These are phyloP conservation scores for Blera fallax DNA, from an alignment of 2,888 invertebrate species.

Conservation along the genomic window DNA sequence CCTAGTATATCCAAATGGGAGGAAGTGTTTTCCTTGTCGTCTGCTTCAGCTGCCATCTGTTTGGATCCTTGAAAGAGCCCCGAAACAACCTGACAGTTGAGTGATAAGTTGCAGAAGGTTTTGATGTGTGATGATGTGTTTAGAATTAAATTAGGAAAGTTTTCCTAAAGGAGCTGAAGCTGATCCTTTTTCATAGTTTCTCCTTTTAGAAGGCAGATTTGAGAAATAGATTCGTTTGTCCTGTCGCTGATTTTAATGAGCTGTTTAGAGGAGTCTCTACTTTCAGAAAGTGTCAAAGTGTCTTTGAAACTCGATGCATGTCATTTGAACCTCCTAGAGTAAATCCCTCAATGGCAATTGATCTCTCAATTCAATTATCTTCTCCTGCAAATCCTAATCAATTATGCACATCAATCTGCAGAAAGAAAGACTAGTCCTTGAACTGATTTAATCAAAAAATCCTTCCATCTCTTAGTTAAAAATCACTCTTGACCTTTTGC, in stretches of 20 bases:
- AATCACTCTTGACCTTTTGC: neutral
- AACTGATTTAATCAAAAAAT: neutral
- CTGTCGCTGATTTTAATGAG: constrained; percentile 42
- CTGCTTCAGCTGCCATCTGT: constrained; percentile 27
- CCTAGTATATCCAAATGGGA: constrained; percentile 33
- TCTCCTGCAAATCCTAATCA: too few relatives aligned
- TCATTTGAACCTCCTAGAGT: too few relatives aligned
- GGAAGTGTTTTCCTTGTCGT: constrained; percentile 3
- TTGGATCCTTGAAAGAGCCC: constrained; percentile 7
- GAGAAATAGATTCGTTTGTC: neutral
- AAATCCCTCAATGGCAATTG: too few relatives aligned
- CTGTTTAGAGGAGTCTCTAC: neutral
- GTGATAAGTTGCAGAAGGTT: constrained; percentile 60
- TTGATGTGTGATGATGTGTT: constrained; percentile 67
- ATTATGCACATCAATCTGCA: too few relatives aligned
- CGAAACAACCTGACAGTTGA: constrained; percentile 57
- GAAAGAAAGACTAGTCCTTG: neutral
- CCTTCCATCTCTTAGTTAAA: neutral
- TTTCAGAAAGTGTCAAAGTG: too few relatives aligned
- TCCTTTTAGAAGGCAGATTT: neutral
- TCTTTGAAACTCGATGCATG: too few relatives aligned
- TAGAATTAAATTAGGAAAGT: constrained; percentile 70
- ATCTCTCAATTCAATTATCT: neutral
- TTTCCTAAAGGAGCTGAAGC: constrained; percentile 16
- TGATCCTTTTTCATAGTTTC: neutral